phyloP scores from a whole-genome alignment of 1,140 invertebrate genomes.

The Hypothenemus hampei region DNA sequence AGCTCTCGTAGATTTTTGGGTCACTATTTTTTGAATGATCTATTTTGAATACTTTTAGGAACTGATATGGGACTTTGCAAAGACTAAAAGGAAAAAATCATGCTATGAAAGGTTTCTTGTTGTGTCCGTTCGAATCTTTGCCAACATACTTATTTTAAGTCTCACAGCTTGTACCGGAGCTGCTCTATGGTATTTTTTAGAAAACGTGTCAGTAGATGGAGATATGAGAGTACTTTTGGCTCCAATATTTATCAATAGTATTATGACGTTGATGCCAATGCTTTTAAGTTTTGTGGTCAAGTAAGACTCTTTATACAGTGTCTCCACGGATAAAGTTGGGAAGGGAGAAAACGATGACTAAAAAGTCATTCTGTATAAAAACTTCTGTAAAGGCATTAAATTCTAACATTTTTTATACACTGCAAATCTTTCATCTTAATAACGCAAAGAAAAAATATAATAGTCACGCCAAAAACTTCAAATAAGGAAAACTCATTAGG shows the following conservation, averaged over 20 bases:
- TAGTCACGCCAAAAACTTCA: too few species aligned
- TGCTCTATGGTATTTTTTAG: slow-evolving; percentile 47
- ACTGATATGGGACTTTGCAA: slow-evolving; percentile 22
- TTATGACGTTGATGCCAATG: slow-evolving; percentile 44
- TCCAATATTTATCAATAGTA: slow-evolving; percentile 35
- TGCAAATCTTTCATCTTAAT: too few species aligned
- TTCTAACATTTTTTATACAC: too few species aligned
- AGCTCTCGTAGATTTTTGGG: too few species aligned
- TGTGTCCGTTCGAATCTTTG: slow-evolving; percentile 43
- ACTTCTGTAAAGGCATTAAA: neutral
- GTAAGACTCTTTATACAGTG: slow-evolving; percentile 31
- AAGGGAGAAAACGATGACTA: too few species aligned
- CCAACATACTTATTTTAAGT: slow-evolving; percentile 46
- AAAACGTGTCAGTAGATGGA: slow-evolving; percentile 24
- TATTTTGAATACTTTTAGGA: slow-evolving; percentile 17
- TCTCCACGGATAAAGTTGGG: too few species aligned
- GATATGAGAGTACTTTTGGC: slow-evolving; percentile 30
- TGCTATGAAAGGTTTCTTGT: slow-evolving; percentile 12
- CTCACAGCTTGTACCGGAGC: slow-evolving; percentile 45
- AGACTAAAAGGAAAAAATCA: slow-evolving; percentile 3
- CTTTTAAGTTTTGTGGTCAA: slow-evolving; percentile 45
- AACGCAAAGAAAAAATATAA: too few species aligned
- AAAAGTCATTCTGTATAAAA: neutral
- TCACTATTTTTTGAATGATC: too few species aligned
- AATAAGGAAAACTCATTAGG: too few species aligned